Conservation (phyloP, 2,888 invertebrate species). For the Euphydryas editha region DNA sequence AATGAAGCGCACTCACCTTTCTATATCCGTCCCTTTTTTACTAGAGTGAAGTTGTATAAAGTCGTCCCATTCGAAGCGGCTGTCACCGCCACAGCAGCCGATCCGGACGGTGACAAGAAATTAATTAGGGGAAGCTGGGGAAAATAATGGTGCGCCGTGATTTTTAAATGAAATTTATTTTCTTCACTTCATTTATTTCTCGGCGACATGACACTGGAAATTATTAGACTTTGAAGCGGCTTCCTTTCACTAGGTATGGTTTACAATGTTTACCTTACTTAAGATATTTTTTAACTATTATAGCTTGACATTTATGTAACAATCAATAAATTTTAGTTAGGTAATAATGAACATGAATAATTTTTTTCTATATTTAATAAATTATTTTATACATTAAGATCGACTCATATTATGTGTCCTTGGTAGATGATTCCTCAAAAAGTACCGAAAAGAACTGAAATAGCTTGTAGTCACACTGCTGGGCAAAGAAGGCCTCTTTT, state of each 20-base stretch:
- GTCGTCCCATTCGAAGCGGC: conserved; percentile 59
- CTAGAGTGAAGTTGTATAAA: conserved; percentile 36
- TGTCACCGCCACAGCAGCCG: conserved; percentile 78
- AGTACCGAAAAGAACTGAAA: no score
- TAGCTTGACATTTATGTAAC: no score
- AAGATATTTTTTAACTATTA: background rate
- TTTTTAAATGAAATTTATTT: conserved; percentile 83
- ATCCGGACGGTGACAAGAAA: conserved; percentile 82
- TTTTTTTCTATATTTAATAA: no score
- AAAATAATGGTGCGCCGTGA: conserved; percentile 81
- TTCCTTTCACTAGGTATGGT: conserved; percentile 52
- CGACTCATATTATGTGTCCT: no score
- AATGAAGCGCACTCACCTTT: conserved; percentile 78
- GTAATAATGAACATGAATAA: no score
- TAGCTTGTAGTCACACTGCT: no score
- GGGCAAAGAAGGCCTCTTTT: no score
- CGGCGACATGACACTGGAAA: conserved; percentile 81
- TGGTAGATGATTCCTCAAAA: no score
- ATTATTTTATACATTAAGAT: no score
- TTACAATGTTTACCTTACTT: conserved; percentile 61
- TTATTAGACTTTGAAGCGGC: conserved; percentile 74
- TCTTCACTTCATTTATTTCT: conserved; percentile 81
- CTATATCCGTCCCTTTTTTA: conserved; percentile 54
- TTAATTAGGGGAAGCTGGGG: conserved; percentile 81
- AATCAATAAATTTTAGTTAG: no score